Base-by-base conservation (phyloP, 2,888 invertebrate genomes). In the Dicycla oo region DNA sequence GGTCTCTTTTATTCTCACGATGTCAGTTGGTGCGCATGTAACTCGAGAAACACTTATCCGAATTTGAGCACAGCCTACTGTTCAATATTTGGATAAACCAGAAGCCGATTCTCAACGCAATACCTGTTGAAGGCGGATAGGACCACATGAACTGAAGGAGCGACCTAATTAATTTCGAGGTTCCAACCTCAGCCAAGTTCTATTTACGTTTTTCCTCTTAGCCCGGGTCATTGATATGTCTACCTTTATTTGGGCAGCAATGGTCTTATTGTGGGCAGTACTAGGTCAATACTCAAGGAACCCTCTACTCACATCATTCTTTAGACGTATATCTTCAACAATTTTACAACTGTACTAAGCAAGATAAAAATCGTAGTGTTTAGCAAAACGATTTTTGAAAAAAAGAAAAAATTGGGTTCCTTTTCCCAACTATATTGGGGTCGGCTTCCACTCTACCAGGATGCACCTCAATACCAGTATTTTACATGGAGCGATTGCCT, bases 161-260 rank as follows among this genome's bases (percentile, higher is more conserved):
- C 38, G 11, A 26, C 11, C 23, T 3, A 45, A 34, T 20, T 5
- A 34, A n/a, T 23, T 23, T 26, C 5, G 20, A 49, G 30, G 49
- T 23, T 18, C 10, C 1, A 23, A 34, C 73, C 73, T 51, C 34
- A 18, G 8, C 34, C 43, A 18, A 38, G 20, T 1, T 15, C 23
- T 43, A 8, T 23, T 5, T 30, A 43, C n/a, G 13, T 4, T 74
- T 71, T 61, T 73, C 74, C 71, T 71, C 51, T 0, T 26, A 30
- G 5, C 0, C 2, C 23, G 30, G 30, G 23, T 34, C 34, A 60
- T 51, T 13, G 49, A 34, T 13, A 60, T 43, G 49, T 20, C 60
- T 3, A 6, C 15, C 71, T 43, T 10, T 43, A 51, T 60, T 34
- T 13, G 34, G 23, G 0, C 23, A 20, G 5, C 26, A 61, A 71